Evolutionary conservation across 2,797 vertebrate species (phyloP).

Genomic region (Anas acuta): DNA sequence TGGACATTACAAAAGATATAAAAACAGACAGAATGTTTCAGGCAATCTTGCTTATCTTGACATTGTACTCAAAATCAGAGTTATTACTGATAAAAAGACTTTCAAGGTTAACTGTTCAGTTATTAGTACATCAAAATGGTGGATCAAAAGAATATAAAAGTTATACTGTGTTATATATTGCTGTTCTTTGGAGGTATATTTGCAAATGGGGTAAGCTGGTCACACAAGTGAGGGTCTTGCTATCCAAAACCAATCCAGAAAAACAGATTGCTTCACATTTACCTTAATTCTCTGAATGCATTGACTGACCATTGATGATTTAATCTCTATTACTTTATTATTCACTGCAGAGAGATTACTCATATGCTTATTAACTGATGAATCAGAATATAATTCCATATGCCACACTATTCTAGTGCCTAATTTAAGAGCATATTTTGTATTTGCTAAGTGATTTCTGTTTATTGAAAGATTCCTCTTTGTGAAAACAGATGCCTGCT

Average conservation of each 20-base stretch:
- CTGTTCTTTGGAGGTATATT: background rate
- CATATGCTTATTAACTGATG: conserved; percentile 18
- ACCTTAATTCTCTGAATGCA: background rate
- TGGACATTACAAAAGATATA: background rate
- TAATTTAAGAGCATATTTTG: background rate
- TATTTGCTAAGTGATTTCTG: background rate
- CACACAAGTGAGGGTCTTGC: background rate
- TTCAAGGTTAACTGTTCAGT: background rate
- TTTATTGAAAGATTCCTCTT: background rate
- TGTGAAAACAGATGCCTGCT: background rate
- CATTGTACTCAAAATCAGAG: background rate
- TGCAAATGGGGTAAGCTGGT: background rate
- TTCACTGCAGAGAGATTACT: background rate
- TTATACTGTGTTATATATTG: background rate
- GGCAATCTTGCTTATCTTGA: background rate
- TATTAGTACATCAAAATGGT: background rate
- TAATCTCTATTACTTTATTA: background rate
- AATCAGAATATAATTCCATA: conserved; percentile 39
- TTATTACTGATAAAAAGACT: background rate
- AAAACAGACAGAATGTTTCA: background rate
- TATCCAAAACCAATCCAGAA: background rate
- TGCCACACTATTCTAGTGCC: background rate
- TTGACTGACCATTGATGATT: background rate
- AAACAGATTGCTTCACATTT: background rate
- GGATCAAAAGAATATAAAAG: background rate